Base-by-base conservation (phyloP, 2,888 invertebrate genomes). In the Venustoraphidia nigricollis region DNA sequence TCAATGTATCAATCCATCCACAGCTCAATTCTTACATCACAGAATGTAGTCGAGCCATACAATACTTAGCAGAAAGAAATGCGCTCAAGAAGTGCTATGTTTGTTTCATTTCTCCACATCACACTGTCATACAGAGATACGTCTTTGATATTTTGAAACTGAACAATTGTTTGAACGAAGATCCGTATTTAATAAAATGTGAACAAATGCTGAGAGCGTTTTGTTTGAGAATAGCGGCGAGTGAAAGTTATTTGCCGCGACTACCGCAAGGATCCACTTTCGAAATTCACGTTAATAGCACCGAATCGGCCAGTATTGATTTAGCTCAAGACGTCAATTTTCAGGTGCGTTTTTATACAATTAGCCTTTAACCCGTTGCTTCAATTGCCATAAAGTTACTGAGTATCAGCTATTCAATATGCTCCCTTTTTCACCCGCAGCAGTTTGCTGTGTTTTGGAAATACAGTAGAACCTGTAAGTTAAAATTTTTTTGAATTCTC, bases 21-120 rank as follows among this genome's bases (percentile, higher is more conserved):
- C 75, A 79, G 58, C 65, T 83, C 1, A 78, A 75, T 53, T 68
- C 75, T 44, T 83, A 83, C 57, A 70, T 82, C 36, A 68, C 69
- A 48, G 64, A 75, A 49, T 70, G 71, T 51, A 58, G 79, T 45
- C 72, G 70, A 62, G 69, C 67, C 47, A 63, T 73, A 3, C 61
- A 61, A 45, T 72, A 69, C 56, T 71, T 75, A 57, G 58, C 74
- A 11, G 72, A 70, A 57, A 66, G 58, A 48, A 69, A 67, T 8
- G 68, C 72, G 50, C 56, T 81, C 17, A 67, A 63, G 54, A 65
- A 70, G 37, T 57, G 81, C 2, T 71, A 72, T 54, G 53, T 76
- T 17, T 66, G 66, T 52, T 71, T 78, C 55, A 67, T 69, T 2
- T 63, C 75, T 36, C 66, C 68, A 9, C 59, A 69, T 44, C 62